Conservation (phyloP, 2,113 vertebrate genomes). For the rabbit (Oryctolagus cuniculus) region DNA sequence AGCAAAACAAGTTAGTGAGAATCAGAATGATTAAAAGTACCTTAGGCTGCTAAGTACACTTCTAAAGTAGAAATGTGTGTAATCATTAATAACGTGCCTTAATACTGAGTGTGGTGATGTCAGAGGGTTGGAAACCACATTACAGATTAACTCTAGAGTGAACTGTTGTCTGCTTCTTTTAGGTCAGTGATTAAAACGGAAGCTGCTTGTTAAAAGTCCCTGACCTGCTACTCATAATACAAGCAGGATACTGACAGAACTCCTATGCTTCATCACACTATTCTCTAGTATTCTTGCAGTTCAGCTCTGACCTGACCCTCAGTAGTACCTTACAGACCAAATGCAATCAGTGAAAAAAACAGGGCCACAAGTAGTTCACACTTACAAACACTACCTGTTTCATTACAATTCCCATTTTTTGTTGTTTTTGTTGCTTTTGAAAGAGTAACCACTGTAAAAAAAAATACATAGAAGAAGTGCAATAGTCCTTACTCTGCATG, state of each 20-base stretch:
- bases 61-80: constrained; percentile 42
- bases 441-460: constrained; percentile 24
- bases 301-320: constrained; percentile 72
- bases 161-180: constrained; percentile 77
- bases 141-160: constrained; percentile 76
- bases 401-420: constrained; percentile 11
- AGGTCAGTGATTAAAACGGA: constrained; percentile 84
- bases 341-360: constrained; percentile 18
- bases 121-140: constrained; percentile 66
- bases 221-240: constrained; percentile 65
- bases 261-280: constrained; percentile 66
- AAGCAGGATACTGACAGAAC: not conserved
- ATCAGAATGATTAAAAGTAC: constrained; percentile 52
- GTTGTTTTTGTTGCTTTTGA: constrained; percentile 31
- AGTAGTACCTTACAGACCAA: constrained; percentile 83
- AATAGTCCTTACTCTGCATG: constrained; percentile 4
- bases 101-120: constrained; percentile 53
- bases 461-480: constrained; percentile 50
- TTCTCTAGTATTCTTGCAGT: constrained; percentile 70
- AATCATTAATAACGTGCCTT: constrained; percentile 41
- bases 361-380: not conserved
- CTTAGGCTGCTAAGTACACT: not conserved
- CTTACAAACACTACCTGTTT: constrained; percentile 29
- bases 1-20: constrained; percentile 59
- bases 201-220: constrained; percentile 71